A percentile compares a stretch with the other conserved stretches of the same genome.
phyloP scores from a whole-genome alignment of 2,888 invertebrate genomes.

The Hirtodrosophila duncani region DNA sequence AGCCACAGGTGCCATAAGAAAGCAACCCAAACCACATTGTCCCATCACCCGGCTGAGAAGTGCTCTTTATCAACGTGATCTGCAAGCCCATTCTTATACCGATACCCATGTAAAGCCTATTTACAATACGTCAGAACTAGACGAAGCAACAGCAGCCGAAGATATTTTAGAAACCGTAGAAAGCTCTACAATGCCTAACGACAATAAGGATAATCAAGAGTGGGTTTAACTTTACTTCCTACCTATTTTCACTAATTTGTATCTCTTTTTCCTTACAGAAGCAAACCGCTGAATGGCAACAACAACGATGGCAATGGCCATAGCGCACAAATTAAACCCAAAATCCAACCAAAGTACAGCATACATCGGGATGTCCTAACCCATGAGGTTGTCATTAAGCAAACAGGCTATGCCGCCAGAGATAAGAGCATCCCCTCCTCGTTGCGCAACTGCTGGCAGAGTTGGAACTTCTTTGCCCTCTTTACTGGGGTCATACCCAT shows the following conservation, averaged over 20 bases:
- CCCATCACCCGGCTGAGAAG: slow-evolving; percentile 19
- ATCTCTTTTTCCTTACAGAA: slow-evolving; percentile 39
- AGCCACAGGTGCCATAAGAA: slow-evolving; percentile 24
- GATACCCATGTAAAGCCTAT: slow-evolving; percentile 63
- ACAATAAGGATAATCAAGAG: slow-evolving; percentile 63
- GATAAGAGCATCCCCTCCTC: slow-evolving; percentile 76
- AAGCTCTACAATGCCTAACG: slow-evolving; percentile 58
- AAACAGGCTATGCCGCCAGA: slow-evolving; percentile 74
- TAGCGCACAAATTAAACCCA: slow-evolving; percentile 59
- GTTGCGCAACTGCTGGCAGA: slow-evolving; percentile 65
- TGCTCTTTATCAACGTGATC: slow-evolving; percentile 38
- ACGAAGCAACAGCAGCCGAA: slow-evolving; percentile 1
- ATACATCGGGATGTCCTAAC: slow-evolving; percentile 75
- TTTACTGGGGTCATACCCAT: slow-evolving; percentile 80
- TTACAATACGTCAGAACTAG: slow-evolving; percentile 16
- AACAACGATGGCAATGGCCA: slow-evolving; percentile 36
- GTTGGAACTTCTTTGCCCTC: slow-evolving; percentile 71
- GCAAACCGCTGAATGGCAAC: slow-evolving; percentile 64
- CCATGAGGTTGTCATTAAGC: slow-evolving; percentile 75
- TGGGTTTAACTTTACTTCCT: slow-evolving; percentile 38
- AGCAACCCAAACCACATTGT: slow-evolving; percentile 4
- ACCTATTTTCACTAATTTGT: neutral
- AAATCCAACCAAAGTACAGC: slow-evolving; percentile 70
- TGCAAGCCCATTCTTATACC: slow-evolving; percentile 50
- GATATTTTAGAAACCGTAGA: neutral